A percentile compares a stretch with the other conserved stretches of the same genome.
phyloP scores from a whole-genome alignment of 2,888 invertebrate genomes.

The Cordilura impudica region DNA sequence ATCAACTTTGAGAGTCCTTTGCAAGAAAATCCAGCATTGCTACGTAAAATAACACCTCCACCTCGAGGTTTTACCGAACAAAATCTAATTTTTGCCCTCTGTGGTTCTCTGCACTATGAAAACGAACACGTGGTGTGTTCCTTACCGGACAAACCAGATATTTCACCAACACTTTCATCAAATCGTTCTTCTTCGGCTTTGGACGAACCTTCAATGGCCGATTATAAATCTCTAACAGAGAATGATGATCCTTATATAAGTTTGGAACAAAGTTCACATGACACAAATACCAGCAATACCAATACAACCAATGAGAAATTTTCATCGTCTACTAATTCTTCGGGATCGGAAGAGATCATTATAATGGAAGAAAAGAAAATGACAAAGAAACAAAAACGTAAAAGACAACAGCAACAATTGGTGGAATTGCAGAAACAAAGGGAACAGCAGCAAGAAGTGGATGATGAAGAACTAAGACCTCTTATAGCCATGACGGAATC shows the following conservation, averaged over 20 bases:
- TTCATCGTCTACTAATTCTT: constrained; percentile 70
- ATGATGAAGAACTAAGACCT: constrained; percentile 76
- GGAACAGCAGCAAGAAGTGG: constrained; percentile 57
- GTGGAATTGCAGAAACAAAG: constrained; percentile 64
- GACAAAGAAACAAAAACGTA: constrained; percentile 72
- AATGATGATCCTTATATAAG: constrained; percentile 69
- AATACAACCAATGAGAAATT: constrained; percentile 65
- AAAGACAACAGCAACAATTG: constrained; percentile 63
- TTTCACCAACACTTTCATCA: constrained; percentile 57
- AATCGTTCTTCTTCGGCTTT: constrained; percentile 49
- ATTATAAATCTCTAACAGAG: constrained; percentile 66
- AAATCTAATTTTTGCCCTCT: constrained; percentile 75
- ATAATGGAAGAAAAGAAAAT: constrained; percentile 69
- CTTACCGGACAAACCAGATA: constrained; percentile 51
- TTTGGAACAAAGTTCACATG: constrained; percentile 67
- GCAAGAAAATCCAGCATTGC: constrained; percentile 68
- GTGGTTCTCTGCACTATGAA: constrained; percentile 76
- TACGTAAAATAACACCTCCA: constrained; percentile 68
- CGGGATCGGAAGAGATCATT: constrained; percentile 70
- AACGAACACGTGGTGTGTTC: too few relatives aligned
- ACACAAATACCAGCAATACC: constrained; percentile 64
- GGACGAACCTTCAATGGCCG: constrained; percentile 59
- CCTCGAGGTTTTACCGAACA: constrained; percentile 72
- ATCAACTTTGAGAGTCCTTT: constrained; percentile 77
- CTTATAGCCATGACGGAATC: constrained; percentile 74